Evolutionary conservation across 1,140 invertebrate genomes (phyloP).

Genomic region (Drosophila kikkawai): DNA sequence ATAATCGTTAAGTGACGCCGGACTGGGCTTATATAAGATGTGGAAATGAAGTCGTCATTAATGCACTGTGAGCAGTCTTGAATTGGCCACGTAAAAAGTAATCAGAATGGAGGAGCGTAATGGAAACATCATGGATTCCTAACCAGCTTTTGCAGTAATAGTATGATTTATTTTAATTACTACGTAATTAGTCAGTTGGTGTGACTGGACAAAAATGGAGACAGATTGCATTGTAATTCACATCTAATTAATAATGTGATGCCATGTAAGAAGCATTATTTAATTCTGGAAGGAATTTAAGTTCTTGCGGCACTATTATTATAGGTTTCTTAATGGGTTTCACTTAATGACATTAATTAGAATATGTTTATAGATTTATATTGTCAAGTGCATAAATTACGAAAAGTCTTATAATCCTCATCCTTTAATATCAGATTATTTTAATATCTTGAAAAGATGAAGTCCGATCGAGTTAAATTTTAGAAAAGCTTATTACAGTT

Average conservation of each 20-base stretch:
- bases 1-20: slow-evolving; percentile 34
- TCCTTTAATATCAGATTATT: not conserved
- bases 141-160: slow-evolving; percentile 7
- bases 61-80: not conserved
- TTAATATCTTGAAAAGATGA: not conserved
- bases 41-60: slow-evolving; percentile 24
- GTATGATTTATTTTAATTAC: not conserved
- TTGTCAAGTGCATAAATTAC: not conserved
- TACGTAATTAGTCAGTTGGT: slow-evolving; percentile 12
- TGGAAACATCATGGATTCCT: slow-evolving; percentile 15
- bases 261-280: not conserved
- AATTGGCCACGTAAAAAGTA: slow-evolving; percentile 11
- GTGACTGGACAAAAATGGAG: slow-evolving; percentile 1
- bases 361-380: not conserved
- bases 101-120: slow-evolving; percentile 15
- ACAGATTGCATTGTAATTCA: not conserved
- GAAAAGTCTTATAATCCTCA: no score
- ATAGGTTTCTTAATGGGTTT: not conserved
- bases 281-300: not conserved
- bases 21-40: slow-evolving; percentile 28
- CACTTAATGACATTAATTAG: not conserved
- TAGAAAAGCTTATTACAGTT: no score
- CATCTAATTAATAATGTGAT: slow-evolving; percentile 5
- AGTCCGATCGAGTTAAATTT: no score
- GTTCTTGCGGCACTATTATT: not conserved